These are phyloP conservation scores for Takifugu rubripes DNA, from an alignment of 2,797 vertebrate genomes.

Conservation along the genomic window DNA sequence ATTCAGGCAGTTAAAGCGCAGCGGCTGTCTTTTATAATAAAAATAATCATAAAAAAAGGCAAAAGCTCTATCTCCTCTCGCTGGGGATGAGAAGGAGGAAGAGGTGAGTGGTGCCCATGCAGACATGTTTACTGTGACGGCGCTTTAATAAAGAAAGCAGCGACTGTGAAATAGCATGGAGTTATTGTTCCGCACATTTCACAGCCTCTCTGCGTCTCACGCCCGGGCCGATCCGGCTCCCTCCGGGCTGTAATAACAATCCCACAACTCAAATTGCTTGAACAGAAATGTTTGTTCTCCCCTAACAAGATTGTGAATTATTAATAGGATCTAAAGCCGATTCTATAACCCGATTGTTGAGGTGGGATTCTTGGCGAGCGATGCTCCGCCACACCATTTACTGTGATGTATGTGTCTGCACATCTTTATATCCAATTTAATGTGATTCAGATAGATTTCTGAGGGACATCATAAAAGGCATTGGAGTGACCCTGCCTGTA, in stretches of 20 bases:
- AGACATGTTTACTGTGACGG: constrained; percentile 74
- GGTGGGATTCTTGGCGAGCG: constrained; percentile 68
- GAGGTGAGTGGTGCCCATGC: constrained; percentile 22
- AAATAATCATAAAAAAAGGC: not conserved
- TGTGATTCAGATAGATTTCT: constrained; percentile 76
- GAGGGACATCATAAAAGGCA: constrained; percentile 83
- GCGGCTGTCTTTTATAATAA: not conserved
- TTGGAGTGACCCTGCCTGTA: constrained; percentile 73
- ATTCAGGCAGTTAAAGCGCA: not conserved
- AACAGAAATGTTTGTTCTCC: constrained; percentile 77
- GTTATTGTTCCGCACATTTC: constrained; percentile 69
- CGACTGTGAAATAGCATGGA: constrained; percentile 77
- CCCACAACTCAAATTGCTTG: constrained; percentile 58
- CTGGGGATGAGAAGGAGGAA: not conserved
- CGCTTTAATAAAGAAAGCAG: constrained; percentile 80
- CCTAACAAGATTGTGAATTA: constrained; percentile 76
- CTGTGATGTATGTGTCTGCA: constrained; percentile 74
- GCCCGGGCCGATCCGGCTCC: constrained; percentile 32
- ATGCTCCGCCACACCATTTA: constrained; percentile 66
- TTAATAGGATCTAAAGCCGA: constrained; percentile 70
- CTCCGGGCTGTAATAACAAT: constrained; percentile 44
- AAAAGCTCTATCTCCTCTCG: not conserved
- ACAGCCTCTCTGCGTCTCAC: not conserved
- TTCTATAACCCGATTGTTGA: constrained; percentile 69
- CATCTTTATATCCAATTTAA: constrained; percentile 77